Conservation (phyloP, 2,888 invertebrate species). For the Drosophila cognata region DNA sequence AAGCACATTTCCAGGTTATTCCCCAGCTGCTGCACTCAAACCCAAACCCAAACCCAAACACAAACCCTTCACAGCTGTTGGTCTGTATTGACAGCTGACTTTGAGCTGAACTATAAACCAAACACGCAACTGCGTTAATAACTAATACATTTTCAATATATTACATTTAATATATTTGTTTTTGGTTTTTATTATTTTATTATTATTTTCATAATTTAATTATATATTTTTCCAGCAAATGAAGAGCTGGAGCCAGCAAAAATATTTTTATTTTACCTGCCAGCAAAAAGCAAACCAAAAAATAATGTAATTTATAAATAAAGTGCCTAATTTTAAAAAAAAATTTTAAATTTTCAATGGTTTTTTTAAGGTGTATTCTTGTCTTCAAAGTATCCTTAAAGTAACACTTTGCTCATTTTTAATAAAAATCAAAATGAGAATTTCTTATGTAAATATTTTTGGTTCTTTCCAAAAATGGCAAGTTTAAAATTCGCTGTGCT, state of each 20-base stretch:
- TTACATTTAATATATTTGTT: neutral
- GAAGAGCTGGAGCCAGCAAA: neutral
- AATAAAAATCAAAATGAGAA: neutral
- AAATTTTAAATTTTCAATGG: neutral
- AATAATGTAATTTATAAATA: too few species aligned
- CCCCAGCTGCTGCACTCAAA: constrained; percentile 36
- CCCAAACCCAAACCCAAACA: neutral
- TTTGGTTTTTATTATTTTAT: too few species aligned
- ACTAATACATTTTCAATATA: neutral
- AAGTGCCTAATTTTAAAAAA: neutral
- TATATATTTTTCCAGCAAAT: neutral
- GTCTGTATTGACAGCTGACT: constrained; percentile 2
- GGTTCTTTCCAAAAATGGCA: fast-evolving
- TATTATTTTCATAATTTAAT: neutral
- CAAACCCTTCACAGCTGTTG: constrained; percentile 39
- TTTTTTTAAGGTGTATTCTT: fast-evolving
- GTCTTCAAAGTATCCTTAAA: neutral
- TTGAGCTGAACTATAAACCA: neutral
- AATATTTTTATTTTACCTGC: too few species aligned
- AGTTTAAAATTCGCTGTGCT: neutral
- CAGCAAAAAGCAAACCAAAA: too few species aligned
- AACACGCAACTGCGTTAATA: neutral
- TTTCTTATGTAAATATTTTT: neutral
- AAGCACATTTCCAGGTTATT: constrained; percentile 48
- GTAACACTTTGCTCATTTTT: neutral